Base-by-base conservation (phyloP, 2,888 invertebrate genomes). In the Napeogenes inachia region DNA sequence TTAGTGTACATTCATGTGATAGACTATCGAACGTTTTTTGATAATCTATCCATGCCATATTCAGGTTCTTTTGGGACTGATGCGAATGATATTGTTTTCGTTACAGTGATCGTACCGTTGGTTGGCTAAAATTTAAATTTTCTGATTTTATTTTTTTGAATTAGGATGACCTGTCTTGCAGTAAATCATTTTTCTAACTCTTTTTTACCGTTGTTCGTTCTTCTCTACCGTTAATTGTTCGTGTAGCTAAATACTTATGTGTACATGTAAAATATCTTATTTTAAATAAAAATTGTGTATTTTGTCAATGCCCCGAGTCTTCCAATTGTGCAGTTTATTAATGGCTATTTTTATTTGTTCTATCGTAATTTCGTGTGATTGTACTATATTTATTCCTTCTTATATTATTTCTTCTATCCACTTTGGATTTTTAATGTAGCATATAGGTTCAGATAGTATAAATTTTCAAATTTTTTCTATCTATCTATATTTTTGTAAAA, bases 21-120 rank as follows among this genome's bases (percentile, higher is more conserved):
- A 47, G 2, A 13, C 47, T 47, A 47, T 47, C 47, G 13, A 47
- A 47, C 4, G 63, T 54, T 12, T 63, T 63, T 33, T 45, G 53
- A n/a, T 67, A 67, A 38, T 63, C 58, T 33, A 63, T 53, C 63
- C 63, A 65, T 2, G 45, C 60, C 62, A 62, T 63, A 50, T 61
- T 62, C 4, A 67, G 30, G n/a, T 65, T 65, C 42, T 67, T 67
- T 45, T 67, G 47, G n/a, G 13, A 5, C n/a, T 56, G 35, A 38
- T 65, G 65, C 2, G 61, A 63, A 64, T 56, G 6, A 62, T 57
- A 13, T 64, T 55, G 12, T 64, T 63, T 2, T 53, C 13, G 3
- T 63, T 13, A 8, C 60, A 57, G 32, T 61, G 50, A 13, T 12
- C 8, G 12, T 66, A 63, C 4, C 61, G n/a, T 50, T 45, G 30